Evolutionary conservation across 2,113 vertebrate species (phyloP).

Genomic region (Charadrius vociferus): DNA sequence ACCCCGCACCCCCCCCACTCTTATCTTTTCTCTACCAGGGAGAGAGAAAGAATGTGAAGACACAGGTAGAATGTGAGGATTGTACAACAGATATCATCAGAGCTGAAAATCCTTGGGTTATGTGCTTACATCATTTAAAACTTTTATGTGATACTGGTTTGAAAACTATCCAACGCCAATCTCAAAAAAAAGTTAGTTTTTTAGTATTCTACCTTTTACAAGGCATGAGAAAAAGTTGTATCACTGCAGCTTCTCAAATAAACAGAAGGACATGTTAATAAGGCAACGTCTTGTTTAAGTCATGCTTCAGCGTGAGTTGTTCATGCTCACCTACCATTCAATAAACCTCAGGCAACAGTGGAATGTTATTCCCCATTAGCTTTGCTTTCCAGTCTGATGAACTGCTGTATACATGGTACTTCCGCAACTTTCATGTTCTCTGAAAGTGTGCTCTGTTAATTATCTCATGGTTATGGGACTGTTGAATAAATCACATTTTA

Average conservation of each 20-base stretch:
- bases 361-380: neutral
- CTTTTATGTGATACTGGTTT: neutral
- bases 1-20: neutral
- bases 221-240: neutral
- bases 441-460: neutral
- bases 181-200: neutral
- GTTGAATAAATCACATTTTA: neutral
- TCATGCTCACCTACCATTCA: neutral
- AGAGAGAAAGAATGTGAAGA: neutral
- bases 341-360: neutral
- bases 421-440: neutral
- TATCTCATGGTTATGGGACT: neutral
- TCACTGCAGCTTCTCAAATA: neutral
- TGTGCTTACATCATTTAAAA: rapidly evolving
- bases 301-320: neutral
- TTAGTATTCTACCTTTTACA: neutral
- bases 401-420: neutral
- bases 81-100: neutral
- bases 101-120: neutral
- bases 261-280: neutral
- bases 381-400: neutral
- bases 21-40: neutral
- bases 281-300: neutral
- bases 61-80: too few relatives aligned
- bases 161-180: neutral